A percentile compares a stretch with the other conserved stretches of the same genome.
phyloP scores from a whole-genome alignment of 1,140 invertebrate species.

The Holotrichia oblita region DNA sequence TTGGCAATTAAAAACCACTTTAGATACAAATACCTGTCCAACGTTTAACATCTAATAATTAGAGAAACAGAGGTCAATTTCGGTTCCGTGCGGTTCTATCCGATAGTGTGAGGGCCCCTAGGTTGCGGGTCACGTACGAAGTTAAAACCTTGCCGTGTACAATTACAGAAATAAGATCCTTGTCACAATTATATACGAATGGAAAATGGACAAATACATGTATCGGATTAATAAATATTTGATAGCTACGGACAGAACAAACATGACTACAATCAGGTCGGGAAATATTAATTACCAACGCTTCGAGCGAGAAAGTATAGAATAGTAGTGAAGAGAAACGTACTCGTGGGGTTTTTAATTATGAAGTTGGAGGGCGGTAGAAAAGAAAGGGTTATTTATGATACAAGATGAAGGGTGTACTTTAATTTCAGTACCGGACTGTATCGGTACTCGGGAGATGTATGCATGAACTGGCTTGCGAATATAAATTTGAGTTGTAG shows the following conservation, averaged over 20 bases:
- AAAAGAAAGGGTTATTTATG: background rate
- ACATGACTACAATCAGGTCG: background rate
- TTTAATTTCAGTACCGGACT: too few species aligned
- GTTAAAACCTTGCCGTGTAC: background rate
- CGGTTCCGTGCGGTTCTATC: background rate
- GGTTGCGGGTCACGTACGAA: background rate
- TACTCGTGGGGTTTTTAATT: background rate
- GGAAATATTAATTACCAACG: conserved; percentile 8
- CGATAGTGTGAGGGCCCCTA: background rate
- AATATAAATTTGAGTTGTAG: too few species aligned
- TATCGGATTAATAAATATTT: background rate
- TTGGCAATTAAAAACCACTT: background rate
- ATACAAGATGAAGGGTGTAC: background rate
- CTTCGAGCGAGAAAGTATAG: background rate
- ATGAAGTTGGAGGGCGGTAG: background rate
- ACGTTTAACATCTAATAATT: conserved; percentile 8
- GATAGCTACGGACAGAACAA: background rate
- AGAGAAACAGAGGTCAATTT: conserved; percentile 1
- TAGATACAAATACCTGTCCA: background rate
- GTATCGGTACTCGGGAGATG: too few species aligned
- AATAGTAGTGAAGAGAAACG: background rate
- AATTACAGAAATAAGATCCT: background rate
- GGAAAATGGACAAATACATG: background rate
- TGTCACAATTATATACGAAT: conserved; percentile 12
- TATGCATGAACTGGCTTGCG: too few species aligned